Evolutionary conservation across 2,113 vertebrate species (phyloP).

Genomic region (Hippolais icterina): DNA sequence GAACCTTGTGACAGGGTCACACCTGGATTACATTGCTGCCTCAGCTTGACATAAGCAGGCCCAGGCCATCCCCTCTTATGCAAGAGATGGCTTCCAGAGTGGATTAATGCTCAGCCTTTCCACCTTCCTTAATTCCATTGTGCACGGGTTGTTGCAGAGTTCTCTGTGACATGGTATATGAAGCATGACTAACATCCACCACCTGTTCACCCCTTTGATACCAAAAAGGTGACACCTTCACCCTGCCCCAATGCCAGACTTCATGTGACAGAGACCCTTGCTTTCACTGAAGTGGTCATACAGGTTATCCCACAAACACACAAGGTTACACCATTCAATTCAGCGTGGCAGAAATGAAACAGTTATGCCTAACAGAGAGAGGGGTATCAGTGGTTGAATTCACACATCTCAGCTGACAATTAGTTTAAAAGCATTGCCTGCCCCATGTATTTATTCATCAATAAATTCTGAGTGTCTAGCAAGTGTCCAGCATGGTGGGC

Average conservation of each 20-base stretch:
- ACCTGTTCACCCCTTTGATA: not conserved
- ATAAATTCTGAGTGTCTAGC: not conserved
- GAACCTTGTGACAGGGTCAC: not conserved
- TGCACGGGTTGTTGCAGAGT: not conserved
- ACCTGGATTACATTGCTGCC: not conserved
- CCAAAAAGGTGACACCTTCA: not conserved
- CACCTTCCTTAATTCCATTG: not conserved
- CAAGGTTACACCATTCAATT: not conserved
- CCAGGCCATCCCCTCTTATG: not conserved
- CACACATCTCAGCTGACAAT: not conserved
- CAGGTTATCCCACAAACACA: not conserved
- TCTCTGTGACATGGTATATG: not conserved
- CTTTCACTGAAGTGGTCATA: not conserved
- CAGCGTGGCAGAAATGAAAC: not conserved
- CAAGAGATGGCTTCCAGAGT: not conserved
- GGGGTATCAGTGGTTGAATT: not conserved
- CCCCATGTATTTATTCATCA: not conserved
- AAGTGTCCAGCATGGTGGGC: not conserved
- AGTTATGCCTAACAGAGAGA: not conserved
- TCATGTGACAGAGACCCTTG: not conserved
- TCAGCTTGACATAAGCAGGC: not conserved
- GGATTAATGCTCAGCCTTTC: not conserved
- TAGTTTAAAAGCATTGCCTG: not conserved
- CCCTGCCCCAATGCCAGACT: not conserved
- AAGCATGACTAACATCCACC: not conserved